Evolutionary conservation across 1,140 invertebrate genomes (phyloP).

Genomic region (Copidosoma floridanum): DNA sequence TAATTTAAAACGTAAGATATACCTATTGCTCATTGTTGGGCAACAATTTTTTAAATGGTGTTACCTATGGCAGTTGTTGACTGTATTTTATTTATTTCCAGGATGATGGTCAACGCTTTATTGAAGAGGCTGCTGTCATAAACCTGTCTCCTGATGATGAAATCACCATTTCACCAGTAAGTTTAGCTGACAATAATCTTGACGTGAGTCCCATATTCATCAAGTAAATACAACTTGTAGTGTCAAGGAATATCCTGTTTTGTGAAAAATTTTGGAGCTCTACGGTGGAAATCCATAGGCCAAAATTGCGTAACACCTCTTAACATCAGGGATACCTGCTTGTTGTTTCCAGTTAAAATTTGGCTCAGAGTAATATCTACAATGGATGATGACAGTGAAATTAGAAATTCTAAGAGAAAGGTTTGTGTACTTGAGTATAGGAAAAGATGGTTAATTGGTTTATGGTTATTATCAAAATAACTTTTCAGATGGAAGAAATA

Average conservation of each 20-base stretch:
- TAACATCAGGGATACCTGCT: conserved; percentile 34
- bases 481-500: conserved; percentile 20
- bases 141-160: conserved; percentile 29
- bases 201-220: background rate
- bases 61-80: too few species aligned
- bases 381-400: conserved; percentile 26
- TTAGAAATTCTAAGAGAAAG: conserved; percentile 26
- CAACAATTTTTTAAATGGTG: too few species aligned
- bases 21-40: too few species aligned
- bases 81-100: background rate
- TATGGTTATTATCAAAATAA: conserved; percentile 6
- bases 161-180: conserved; percentile 39
- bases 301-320: conserved; percentile 26
- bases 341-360: conserved; percentile 33
- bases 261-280: conserved; percentile 28
- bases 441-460: background rate
- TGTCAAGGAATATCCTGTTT: conserved; percentile 34
- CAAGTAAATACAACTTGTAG: conserved; percentile 7
- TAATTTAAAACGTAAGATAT: too few species aligned
- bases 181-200: too few species aligned
- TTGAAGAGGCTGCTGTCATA: conserved; percentile 34
- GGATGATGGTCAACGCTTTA: conserved; percentile 9
- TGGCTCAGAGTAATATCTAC: conserved; percentile 37
- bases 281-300: conserved; percentile 30
- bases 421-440: conserved; percentile 33